Evolutionary conservation across 2,888 invertebrate genomes (phyloP), one percentile per base, ranked within the genome.

Genomic region (Rapana venosa): DNA sequence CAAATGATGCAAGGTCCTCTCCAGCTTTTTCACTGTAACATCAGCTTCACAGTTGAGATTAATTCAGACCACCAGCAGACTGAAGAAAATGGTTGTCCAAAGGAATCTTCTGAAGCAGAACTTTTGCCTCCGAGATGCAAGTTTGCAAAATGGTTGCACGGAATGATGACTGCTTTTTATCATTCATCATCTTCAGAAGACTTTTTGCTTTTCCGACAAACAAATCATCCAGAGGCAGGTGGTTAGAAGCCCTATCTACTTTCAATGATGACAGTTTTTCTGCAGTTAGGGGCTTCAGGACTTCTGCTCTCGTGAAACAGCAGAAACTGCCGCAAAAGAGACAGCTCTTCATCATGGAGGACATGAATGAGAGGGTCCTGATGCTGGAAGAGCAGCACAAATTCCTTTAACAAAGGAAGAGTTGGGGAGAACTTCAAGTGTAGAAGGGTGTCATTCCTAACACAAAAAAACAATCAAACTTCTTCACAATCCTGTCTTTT

Each of bases 291-390:
- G 32, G 30, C 32, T 77, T 32, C 77, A 79, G 77, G 77, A 32
- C 77, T 79, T 79, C 77, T 79, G 77, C 77, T 79, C 32, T 79
- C 32, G 32, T 30, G 77, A 79, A 79, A 32, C 77, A 79, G 26
- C 30, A 79, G 77, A 79, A 79, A 79, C 32, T 79, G 77, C 77
- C 32, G 30, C 77, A 79, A 30, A 0, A 79, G 77, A 79, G 77
- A 79, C 77, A 79, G 77, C 32, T 79, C 32, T 32, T 79, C 77
- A 79, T 79, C 77, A 32, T 79, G 77, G 77, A 79, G 35, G 77
- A 79, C 32, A 79, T 79, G 77, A 79, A 79, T 79, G 77, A 79
- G 32, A 32, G 77, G 77, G 77, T 79, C 77, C 30, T 79, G 77
- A 32, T 11, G 77, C 77, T 79, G 77, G 32, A 79, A 79, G 20